Percentiles rank a stretch among this genome's conserved stretches.
Evolutionary conservation across 2,888 invertebrate species (phyloP).

Genomic region (Callyntrura guangdongensis): DNA sequence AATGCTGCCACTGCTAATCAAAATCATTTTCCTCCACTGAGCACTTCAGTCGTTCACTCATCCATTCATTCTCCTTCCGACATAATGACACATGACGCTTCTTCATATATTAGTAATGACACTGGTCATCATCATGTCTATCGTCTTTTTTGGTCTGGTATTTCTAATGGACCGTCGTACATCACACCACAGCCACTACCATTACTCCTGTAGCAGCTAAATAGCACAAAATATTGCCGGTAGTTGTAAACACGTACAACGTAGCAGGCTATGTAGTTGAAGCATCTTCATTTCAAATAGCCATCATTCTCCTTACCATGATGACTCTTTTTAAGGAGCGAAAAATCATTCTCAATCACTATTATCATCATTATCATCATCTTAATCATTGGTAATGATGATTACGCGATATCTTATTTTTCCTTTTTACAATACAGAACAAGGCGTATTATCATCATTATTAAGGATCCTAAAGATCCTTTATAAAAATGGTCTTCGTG

Average conservation of each 20-base stretch:
- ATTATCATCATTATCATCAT: conserved; percentile 61
- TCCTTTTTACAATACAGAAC: conserved; percentile 35
- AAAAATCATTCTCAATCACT: conserved; percentile 67
- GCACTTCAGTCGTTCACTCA: neutral
- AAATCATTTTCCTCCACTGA: conserved; percentile 22
- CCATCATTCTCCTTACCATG: conserved; percentile 65
- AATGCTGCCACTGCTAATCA: conserved; percentile 47
- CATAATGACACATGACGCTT: conserved; percentile 67
- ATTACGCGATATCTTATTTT: conserved; percentile 66
- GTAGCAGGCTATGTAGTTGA: conserved; percentile 3
- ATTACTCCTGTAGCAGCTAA: neutral
- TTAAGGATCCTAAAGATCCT: no score
- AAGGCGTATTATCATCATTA: conserved; percentile 37
- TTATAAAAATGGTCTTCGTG: no score
- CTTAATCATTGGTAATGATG: conserved; percentile 71
- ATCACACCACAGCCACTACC: neutral
- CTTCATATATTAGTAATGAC: conserved; percentile 34
- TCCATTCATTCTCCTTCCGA: conserved; percentile 60
- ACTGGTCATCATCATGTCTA: conserved; percentile 41
- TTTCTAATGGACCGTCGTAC: neutral
- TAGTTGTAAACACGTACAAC: neutral
- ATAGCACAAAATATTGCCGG: neutral
- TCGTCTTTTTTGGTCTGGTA: conserved; percentile 25
- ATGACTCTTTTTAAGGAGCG: conserved; percentile 72
- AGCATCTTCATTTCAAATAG: conserved; percentile 49